These are phyloP conservation scores for Macrophya annulata DNA, from an alignment of 2,888 invertebrate genomes.

Conservation along the genomic window DNA sequence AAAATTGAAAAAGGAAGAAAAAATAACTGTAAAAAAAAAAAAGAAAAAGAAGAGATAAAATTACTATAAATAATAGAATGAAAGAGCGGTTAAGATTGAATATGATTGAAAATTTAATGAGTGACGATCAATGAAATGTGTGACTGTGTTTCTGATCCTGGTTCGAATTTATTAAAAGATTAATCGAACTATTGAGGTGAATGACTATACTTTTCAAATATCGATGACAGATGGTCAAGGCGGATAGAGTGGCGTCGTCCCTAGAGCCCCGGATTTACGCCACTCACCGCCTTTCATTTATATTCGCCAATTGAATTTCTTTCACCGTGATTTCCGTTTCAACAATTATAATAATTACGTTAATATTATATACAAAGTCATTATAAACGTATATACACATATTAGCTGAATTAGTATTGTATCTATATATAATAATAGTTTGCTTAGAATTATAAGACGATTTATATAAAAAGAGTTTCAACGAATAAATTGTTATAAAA, in stretches of 20 bases:
- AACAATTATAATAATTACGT: not conserved
- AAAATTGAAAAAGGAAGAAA: not conserved
- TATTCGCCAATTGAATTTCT: not conserved
- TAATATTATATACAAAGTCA: not conserved
- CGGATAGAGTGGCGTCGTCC: slow-evolving; percentile 56
- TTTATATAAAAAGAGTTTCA: not conserved
- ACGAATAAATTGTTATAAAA: slow-evolving; percentile 12
- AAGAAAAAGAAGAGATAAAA: not conserved
- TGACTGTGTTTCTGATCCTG: slow-evolving; percentile 33
- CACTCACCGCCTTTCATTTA: slow-evolving; percentile 53
- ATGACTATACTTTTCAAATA: slow-evolving; percentile 13
- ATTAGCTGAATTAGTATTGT: not conserved
- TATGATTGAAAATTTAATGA: slow-evolving; percentile 1
- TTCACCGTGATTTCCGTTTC: not conserved
- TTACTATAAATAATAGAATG: not conserved
- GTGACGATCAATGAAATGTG: not conserved
- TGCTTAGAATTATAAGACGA: not conserved
- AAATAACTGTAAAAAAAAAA: not conserved
- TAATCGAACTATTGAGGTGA: not conserved
- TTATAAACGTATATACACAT: not conserved
- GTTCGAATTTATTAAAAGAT: not conserved
- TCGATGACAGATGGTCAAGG: slow-evolving; percentile 7
- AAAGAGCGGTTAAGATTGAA: slow-evolving; percentile 1
- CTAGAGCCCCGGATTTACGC: slow-evolving; percentile 56
- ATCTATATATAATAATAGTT: not conserved